Conservation (phyloP, 2,113 vertebrate species). For the Candoia aspera region DNA sequence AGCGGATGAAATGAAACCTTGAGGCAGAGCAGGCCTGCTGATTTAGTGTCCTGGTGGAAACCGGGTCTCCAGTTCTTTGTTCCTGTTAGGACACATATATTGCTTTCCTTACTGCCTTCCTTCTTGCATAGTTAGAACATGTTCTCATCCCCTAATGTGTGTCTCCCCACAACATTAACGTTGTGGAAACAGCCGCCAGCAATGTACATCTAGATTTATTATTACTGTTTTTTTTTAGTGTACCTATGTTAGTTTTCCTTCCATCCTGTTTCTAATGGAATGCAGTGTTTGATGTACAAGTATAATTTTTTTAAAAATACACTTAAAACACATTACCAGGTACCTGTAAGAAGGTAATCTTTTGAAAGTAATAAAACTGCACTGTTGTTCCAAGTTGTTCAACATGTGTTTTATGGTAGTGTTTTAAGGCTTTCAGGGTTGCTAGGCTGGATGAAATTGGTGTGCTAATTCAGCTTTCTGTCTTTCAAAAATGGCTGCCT, state of each 20-base stretch:
- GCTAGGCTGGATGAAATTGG: background rate
- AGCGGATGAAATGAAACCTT: conserved; percentile 34
- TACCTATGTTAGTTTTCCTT: conserved; percentile 14
- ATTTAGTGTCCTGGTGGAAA: conserved; percentile 17
- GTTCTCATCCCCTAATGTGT: conserved; percentile 23
- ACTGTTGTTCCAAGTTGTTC: conserved; percentile 28
- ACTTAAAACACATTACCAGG: conserved; percentile 17
- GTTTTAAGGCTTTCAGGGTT: background rate
- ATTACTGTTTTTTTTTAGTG: conserved; percentile 1
- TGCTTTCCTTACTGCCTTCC: conserved; percentile 10
- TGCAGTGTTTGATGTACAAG: conserved; percentile 34
- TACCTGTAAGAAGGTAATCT: conserved; percentile 35
- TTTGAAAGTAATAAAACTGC: conserved; percentile 34
- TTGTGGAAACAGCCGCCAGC: conserved; percentile 15
- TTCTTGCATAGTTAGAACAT: conserved; percentile 32
- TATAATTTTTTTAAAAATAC: conserved; percentile 6
- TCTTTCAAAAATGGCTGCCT: background rate
- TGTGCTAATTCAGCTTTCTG: background rate
- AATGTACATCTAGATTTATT: conserved; percentile 31
- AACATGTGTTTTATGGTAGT: background rate
- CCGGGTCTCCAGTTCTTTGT: conserved; percentile 12
- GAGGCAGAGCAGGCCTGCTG: background rate
- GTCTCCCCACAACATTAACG: background rate
- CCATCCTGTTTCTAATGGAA: conserved; percentile 28
- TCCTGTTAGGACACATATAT: conserved; percentile 30